A percentile compares a stretch with the other conserved stretches of the same genome.
Evolutionary conservation across 2,888 invertebrate genomes (phyloP).

Genomic region (Tortrix viridana): DNA sequence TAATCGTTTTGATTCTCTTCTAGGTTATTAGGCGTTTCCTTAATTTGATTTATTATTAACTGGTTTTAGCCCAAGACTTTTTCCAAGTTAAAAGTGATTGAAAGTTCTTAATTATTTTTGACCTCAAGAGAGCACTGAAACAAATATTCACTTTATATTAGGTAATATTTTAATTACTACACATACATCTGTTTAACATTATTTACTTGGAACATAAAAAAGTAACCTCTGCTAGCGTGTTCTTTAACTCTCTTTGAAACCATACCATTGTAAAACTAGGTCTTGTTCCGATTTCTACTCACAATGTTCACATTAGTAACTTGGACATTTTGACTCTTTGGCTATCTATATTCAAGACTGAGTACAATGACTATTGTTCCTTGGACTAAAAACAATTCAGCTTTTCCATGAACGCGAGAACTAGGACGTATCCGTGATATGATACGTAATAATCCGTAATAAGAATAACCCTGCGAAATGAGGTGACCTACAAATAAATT

Average conservation of each 20-base stretch:
- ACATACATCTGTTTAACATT: no score
- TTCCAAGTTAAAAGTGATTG: background rate
- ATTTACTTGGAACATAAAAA: no score
- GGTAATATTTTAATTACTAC: no score
- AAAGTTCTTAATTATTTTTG: no score
- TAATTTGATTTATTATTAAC: slow-evolving; percentile 12
- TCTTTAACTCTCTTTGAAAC: slow-evolving; percentile 13
- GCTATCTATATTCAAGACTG: slow-evolving; percentile 21
- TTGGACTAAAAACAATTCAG: slow-evolving; percentile 19
- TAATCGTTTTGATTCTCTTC: slow-evolving; percentile 20
- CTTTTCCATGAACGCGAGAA: slow-evolving; percentile 29
- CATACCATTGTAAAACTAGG: slow-evolving; percentile 1
- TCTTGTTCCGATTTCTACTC: slow-evolving; percentile 1
- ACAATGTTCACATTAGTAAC: slow-evolving; percentile 17
- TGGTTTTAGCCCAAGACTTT: background rate
- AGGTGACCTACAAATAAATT: slow-evolving; percentile 62
- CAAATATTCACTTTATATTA: no score
- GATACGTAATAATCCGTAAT: slow-evolving; percentile 52
- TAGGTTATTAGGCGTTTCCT: slow-evolving; percentile 21
- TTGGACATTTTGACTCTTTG: slow-evolving; percentile 28
- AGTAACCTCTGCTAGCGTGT: no score
- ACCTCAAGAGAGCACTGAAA: no score
- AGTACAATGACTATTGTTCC: slow-evolving; percentile 23
- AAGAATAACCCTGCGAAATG: slow-evolving; percentile 53
- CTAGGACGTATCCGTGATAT: slow-evolving; percentile 39